Conservation (phyloP, 2,888 invertebrate genomes). For the Sympetrum striolatum region DNA sequence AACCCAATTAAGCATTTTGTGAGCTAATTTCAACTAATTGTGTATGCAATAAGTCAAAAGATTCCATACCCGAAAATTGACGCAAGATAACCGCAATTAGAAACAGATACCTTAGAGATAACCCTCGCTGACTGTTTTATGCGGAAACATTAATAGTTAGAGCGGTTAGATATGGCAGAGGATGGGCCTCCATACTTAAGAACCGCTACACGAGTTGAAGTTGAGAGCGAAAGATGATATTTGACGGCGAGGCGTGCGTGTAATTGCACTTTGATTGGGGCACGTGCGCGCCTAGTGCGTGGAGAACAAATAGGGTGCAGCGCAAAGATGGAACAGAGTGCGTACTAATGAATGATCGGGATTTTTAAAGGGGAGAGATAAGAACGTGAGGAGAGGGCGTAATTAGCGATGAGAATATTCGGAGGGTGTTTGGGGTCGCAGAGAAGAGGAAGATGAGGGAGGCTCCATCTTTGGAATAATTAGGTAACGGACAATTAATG, state of each 20-base stretch:
- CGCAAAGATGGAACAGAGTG: conserved; percentile 46
- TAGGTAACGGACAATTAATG: background rate
- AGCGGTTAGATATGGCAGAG: too few relatives aligned
- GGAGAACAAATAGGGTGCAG: background rate
- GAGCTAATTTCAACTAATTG: too few relatives aligned
- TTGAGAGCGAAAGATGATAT: too few relatives aligned
- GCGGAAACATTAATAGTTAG: too few relatives aligned
- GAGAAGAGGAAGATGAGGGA: background rate
- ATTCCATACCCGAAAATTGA: too few relatives aligned
- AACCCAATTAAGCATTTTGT: too few relatives aligned
- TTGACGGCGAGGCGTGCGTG: conserved; percentile 5
- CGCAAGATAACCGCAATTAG: too few relatives aligned
- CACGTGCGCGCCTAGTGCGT: background rate
- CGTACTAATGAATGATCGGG: conserved; percentile 64
- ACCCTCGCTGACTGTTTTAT: too few relatives aligned
- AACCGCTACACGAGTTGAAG: too few relatives aligned
- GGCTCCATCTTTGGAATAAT: background rate
- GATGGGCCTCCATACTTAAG: too few relatives aligned
- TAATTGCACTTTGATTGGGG: background rate
- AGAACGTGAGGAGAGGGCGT: conserved; percentile 44
- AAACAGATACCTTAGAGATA: too few relatives aligned
- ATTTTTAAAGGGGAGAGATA: conserved; percentile 57
- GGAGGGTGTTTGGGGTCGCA: background rate
- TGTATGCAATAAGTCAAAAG: too few relatives aligned
- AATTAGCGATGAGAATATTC: conserved; percentile 48